Conservation (phyloP, 2,797 vertebrate genomes). For the Parauchenoglanis ngamensis region DNA sequence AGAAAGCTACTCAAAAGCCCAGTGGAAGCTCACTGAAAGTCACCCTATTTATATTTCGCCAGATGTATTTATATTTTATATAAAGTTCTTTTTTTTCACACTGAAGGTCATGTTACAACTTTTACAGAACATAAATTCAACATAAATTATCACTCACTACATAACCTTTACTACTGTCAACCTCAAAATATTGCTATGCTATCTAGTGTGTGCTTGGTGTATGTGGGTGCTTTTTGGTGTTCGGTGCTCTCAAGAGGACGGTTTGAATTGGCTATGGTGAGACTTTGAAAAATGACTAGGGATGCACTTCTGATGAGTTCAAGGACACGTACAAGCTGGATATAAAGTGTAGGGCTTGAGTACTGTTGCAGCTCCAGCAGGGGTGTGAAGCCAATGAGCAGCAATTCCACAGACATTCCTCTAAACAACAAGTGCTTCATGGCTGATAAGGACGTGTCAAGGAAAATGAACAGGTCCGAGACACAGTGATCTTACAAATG, state of each 20-base stretch:
- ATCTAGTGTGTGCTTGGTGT: background rate
- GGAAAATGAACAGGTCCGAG: slow-evolving; percentile 77
- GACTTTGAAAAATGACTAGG: slow-evolving; percentile 80
- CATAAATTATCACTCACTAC: background rate
- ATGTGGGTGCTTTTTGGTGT: background rate
- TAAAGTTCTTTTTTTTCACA: background rate
- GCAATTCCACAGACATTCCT: slow-evolving; percentile 78
- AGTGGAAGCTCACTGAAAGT: background rate
- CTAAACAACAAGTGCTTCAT: slow-evolving; percentile 82
- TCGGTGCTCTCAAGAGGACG: background rate
- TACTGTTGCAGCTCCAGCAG: slow-evolving; percentile 77
- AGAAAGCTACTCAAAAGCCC: background rate
- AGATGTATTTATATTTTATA: background rate
- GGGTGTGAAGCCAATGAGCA: slow-evolving; percentile 83
- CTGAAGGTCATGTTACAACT: background rate
- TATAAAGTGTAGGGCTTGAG: slow-evolving; percentile 75
- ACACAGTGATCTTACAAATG: background rate
- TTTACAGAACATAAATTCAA: background rate
- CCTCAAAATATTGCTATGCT: background rate
- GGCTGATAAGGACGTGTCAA: slow-evolving; percentile 77
- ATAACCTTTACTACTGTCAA: background rate
- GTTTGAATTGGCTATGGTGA: slow-evolving; percentile 65
- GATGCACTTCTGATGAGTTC: slow-evolving; percentile 80
- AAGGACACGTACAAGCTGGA: slow-evolving; percentile 78
- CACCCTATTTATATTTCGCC: background rate